Conservation (phyloP, 2,888 invertebrate genomes). For the Troides oblongomaculatus region DNA sequence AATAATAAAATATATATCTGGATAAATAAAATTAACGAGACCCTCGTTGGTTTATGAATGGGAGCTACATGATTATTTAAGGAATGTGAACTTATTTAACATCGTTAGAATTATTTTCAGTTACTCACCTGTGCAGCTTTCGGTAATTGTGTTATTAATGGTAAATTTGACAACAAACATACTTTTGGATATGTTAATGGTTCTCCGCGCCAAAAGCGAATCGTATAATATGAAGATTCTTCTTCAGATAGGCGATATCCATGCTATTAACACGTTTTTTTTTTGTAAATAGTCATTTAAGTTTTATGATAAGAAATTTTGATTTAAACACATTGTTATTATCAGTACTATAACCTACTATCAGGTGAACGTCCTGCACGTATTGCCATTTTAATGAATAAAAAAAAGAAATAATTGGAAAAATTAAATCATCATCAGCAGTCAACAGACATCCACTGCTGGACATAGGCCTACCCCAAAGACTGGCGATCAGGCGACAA, state of each 20-base stretch:
- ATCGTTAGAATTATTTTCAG: background rate
- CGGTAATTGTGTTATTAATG: constrained; percentile 59
- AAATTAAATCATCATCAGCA: no score
- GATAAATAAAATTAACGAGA: background rate
- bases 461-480: no score
- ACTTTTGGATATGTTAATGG: constrained; percentile 64
- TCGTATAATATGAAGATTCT: constrained; percentile 53
- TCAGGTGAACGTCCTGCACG: no score
- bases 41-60: background rate
- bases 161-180: constrained; percentile 58
- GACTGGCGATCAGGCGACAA: no score
- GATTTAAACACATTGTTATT: background rate
- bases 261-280: constrained; percentile 46
- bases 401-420: no score
- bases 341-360: no score
- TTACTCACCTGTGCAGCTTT: constrained; percentile 52
- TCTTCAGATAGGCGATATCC: constrained; percentile 68
- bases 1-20: no score
- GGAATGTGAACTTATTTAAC: background rate
- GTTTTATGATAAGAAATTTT: background rate
- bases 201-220: constrained; percentile 71
- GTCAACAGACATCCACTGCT: no score
- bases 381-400: no score
- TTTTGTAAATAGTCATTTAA: background rate
- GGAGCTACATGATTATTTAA: background rate